These are phyloP conservation scores for Gryllus longicercus DNA, from an alignment of 2,888 invertebrate genomes.

Conservation along the genomic window DNA sequence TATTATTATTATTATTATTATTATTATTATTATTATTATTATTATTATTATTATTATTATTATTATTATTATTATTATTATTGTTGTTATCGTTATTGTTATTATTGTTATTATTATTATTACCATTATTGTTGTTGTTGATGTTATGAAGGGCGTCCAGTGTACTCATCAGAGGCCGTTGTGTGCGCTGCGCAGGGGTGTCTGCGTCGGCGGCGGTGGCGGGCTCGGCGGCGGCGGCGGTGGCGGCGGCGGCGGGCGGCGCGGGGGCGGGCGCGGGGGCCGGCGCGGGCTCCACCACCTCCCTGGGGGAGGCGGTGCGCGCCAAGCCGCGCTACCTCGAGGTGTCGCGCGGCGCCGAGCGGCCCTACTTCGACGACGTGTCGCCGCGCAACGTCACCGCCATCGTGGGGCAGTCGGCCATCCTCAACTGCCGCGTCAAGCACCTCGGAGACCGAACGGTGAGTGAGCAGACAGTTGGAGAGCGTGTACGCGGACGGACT, in stretches of 20 bases:
- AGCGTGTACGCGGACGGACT: too few species aligned
- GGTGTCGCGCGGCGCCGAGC: conserved; percentile 47
- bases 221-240: neutral
- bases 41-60: too few species aligned
- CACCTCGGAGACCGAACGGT: conserved; percentile 84
- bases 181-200: too few species aligned
- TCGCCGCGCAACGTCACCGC: conserved; percentile 78
- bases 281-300: conserved; percentile 18
- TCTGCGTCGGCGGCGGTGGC: neutral
- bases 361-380: conserved; percentile 81
- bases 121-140: too few species aligned
- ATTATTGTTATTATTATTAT: too few species aligned
- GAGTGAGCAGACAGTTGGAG: conserved; percentile 45
- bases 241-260: neutral
- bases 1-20: too few species aligned
- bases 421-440: conserved; percentile 78
- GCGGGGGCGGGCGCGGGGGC: neutral
- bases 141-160: too few species aligned
- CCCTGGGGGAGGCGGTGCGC: conserved; percentile 32
- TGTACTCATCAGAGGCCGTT: too few species aligned
- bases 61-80: too few species aligned
- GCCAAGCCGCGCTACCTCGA: conserved; percentile 31
- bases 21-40: too few species aligned
- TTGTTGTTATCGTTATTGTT: too few species aligned
- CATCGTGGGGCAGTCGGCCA: conserved; percentile 76